These are phyloP conservation scores for Stegastes partitus DNA, from an alignment of 2,113 vertebrate genomes.

Conservation along the genomic window DNA sequence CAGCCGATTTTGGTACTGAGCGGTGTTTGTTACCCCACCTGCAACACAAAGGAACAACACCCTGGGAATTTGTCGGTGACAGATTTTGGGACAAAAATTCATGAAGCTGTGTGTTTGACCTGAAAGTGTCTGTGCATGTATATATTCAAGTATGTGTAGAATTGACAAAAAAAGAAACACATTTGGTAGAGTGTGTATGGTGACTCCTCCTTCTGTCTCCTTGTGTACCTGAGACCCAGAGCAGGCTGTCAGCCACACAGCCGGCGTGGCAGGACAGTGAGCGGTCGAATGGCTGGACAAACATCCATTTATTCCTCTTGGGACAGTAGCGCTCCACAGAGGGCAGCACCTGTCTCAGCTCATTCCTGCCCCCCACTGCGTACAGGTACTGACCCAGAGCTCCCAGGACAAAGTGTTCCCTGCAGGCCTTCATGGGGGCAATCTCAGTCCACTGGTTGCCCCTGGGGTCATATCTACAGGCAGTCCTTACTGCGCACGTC, in stretches of 20 bases:
- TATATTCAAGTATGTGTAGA: not conserved
- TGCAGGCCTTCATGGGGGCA: constrained; percentile 95
- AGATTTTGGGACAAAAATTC: not conserved
- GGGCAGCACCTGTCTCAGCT: constrained; percentile 94
- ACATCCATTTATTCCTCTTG: constrained; percentile 97
- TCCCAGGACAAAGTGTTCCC: constrained; percentile 96
- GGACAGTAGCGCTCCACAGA: constrained; percentile 97
- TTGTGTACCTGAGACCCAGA: constrained; percentile 96
- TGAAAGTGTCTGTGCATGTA: not conserved
- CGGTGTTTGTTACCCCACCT: constrained; percentile 98
- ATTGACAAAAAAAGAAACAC: not conserved
- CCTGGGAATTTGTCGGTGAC: not conserved
- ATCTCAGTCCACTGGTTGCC: constrained; percentile 94
- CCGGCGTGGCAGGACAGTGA: constrained; percentile 97
- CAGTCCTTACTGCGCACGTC: constrained; percentile 92
- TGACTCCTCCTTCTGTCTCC: not conserved
- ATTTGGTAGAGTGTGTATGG: not conserved
- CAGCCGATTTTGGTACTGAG: constrained; percentile 97
- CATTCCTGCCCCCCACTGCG: constrained; percentile 94
- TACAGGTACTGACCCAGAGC: constrained; percentile 92
- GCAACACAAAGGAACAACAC: constrained; percentile 68
- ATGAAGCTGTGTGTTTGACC: not conserved
- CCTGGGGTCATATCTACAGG: constrained; percentile 94
- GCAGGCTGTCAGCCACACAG: constrained; percentile 93
- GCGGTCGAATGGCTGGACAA: constrained; percentile 95